Percentiles rank a stretch among this genome's conserved stretches.
phyloP scores from a whole-genome alignment of 2,888 invertebrate genomes.

The Cryptocephalus primarius region DNA sequence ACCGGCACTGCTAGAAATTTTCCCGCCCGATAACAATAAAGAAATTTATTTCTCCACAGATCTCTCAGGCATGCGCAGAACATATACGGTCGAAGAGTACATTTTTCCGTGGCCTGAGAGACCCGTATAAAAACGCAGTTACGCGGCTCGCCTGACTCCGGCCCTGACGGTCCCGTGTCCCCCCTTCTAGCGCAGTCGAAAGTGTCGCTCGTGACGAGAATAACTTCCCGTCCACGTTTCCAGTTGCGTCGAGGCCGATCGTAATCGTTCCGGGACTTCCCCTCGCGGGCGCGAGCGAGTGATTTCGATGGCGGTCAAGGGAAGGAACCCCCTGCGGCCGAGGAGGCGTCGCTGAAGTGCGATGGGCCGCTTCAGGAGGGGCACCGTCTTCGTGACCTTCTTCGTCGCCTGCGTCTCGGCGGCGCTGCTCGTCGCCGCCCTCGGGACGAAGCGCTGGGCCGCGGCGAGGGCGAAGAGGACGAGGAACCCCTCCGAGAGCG shows the following conservation, averaged over 20 bases:
- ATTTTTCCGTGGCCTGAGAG: too few species aligned
- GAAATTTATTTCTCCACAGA: too few species aligned
- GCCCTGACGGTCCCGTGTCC: too few species aligned
- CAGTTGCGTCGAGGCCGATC: neutral
- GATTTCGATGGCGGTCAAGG: neutral
- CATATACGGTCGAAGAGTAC: too few species aligned
- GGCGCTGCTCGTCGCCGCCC: constrained; percentile 66
- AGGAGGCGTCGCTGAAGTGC: neutral
- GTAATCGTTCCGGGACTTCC: neutral
- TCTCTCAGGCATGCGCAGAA: too few species aligned
- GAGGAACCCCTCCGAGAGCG: constrained; percentile 54
- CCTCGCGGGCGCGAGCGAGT: neutral
- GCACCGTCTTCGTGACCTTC: constrained; percentile 73
- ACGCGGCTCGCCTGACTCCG: too few species aligned
- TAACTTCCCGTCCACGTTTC: neutral
- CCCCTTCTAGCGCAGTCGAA: too few species aligned
- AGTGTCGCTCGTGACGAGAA: neutral
- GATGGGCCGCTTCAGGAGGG: constrained; percentile 61
- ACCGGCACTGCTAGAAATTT: too few species aligned
- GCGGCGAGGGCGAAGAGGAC: constrained; percentile 60
- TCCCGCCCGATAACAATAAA: too few species aligned
- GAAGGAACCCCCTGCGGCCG: neutral
- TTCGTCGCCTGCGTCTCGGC: constrained; percentile 68
- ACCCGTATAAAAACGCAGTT: too few species aligned
- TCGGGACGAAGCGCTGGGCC: constrained; percentile 78